Evolutionary conservation across 2,888 invertebrate genomes (phyloP), one percentile per base, ranked within the genome.

Genomic region (Cephus sareptanus): DNA sequence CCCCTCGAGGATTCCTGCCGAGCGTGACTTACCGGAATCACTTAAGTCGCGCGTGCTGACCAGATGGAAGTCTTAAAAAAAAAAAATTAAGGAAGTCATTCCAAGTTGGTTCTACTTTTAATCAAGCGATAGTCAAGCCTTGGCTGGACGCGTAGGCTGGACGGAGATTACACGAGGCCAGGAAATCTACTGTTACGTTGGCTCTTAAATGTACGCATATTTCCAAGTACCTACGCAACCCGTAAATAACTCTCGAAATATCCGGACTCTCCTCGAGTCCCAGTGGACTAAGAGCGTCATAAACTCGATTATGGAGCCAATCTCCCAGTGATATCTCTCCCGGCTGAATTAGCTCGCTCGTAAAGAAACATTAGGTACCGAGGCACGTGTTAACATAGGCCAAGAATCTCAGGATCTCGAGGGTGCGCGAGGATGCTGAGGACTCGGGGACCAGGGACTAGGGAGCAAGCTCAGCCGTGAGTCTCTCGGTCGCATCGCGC

Each of bases 371-470:
- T 83, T 80, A 82, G 81, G 79, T 71, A 79, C 77, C 77, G 79
- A 83, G 85, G 81, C 84, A 81, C 85, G 82, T 86, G 86, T 85
- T 86, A 86, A 86, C 85, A 85, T 81, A 81, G 80, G 81, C 70
- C 79, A 81, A 80, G 85, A 85, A 85, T 86, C 81, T 83, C 74
- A 4, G 75, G 34, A 37, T 75, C 75, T 40, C 56, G 33, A 4
- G 40, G n/a, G 71, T 12, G 9, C n/a, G 23, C 73, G 70, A 40
- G 33, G 33, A 71, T 23, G 4, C 13, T 0, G 31, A 6, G 71
- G 12, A 33, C 71, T 31, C 9, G 4, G 13, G 3, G 15, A 70
- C 70, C 1, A 12, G 13, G 12, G 12, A 1, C 33, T 11, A 70
- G 6, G 6, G 70, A 12, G 70, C 30, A 33, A 33, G 13, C 30